Percentiles rank a stretch among this genome's conserved stretches.
Evolutionary conservation across 2,888 invertebrate species (phyloP).

Genomic region (Hermaeophaga mercurialis): DNA sequence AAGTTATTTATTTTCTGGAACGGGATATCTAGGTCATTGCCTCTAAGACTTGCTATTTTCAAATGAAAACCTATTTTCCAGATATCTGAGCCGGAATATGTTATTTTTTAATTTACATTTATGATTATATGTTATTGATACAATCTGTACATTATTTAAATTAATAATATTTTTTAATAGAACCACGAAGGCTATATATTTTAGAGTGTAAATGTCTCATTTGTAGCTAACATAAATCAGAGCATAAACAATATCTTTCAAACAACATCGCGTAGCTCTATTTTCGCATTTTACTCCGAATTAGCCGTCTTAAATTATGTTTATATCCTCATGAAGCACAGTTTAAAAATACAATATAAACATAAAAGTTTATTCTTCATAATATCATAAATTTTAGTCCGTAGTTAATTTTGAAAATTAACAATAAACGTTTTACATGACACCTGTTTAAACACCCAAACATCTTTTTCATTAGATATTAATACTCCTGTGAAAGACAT

Average conservation of each 20-base stretch:
- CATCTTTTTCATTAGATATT: not conserved
- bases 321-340: conserved; percentile 7
- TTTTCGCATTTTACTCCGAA: conserved; percentile 2
- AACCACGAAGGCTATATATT: no score
- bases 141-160: no score
- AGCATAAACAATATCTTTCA: not conserved
- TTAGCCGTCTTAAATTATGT: conserved; percentile 13
- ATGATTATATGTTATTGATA: no score
- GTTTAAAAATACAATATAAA: conserved; percentile 15
- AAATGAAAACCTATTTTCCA: no score
- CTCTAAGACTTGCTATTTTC: no score
- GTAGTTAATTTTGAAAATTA: conserved; percentile 19
- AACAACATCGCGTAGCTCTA: not conserved
- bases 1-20: no score
- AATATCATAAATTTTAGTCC: conserved; percentile 11
- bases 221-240: not conserved
- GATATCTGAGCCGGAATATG: no score
- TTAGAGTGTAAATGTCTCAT: no score
- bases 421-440: conserved; percentile 18
- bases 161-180: no score
- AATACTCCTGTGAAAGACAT: not conserved
- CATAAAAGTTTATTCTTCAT: conserved; percentile 13
- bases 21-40: no score
- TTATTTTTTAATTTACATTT: no score
- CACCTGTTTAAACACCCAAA: conserved; percentile 9